phyloP scores from a whole-genome alignment of 2,888 invertebrate species.

The Eucera pruinosa region DNA sequence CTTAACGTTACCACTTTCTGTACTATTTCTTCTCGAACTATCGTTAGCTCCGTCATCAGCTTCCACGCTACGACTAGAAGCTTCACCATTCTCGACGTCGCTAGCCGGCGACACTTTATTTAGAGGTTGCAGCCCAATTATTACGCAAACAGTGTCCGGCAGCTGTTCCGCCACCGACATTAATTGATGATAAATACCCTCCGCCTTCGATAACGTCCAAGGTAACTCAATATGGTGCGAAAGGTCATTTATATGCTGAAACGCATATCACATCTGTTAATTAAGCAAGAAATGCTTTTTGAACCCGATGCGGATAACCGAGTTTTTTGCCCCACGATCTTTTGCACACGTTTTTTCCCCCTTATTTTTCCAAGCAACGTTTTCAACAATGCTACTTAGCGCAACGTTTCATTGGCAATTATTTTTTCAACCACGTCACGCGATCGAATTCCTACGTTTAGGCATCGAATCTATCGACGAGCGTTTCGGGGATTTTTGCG shows the following conservation, averaged over 20 bases:
- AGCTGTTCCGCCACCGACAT: conserved; percentile 88
- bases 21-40: conserved; percentile 79
- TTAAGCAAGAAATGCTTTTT: conserved; percentile 10
- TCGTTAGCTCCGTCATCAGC: conserved; percentile 82
- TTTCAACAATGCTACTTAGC: no score
- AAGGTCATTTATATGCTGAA: conserved; percentile 97
- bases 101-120: conserved; percentile 68
- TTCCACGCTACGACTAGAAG: conserved; percentile 72
- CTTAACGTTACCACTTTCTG: conserved; percentile 79
- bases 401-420: no score
- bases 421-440: no score
- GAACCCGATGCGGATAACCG: no score
- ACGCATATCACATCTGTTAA: conserved; percentile 45
- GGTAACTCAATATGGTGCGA: conserved; percentile 94
- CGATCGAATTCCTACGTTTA: no score
- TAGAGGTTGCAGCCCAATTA: conserved; percentile 88
- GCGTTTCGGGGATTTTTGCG: no score
- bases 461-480: no score
- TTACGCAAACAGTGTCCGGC: conserved; percentile 89
- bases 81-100: conserved; percentile 66
- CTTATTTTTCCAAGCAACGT: no score
- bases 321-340: no score
- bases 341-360: no score
- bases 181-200: conserved; percentile 96
- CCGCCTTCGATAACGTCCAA: conserved; percentile 92